Evolutionary conservation across 1,140 invertebrate genomes (phyloP), one percentile per base, ranked within the genome.

Genomic region (Drosophila prosaltans): DNA sequence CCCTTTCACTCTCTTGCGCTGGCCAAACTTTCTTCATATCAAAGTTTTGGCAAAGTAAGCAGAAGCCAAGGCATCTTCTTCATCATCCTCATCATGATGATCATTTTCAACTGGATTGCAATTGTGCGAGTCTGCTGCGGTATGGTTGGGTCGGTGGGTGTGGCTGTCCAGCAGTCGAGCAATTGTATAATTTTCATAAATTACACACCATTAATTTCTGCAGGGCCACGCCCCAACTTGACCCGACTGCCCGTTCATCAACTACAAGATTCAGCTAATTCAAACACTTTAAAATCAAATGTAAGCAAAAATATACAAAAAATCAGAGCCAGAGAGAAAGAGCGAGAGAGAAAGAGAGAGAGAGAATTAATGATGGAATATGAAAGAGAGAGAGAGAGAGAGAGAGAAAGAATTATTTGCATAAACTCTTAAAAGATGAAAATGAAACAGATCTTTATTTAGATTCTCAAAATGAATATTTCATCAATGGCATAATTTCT

Each of bases 141-240:
- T 39, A 39, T 61, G 45, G 32, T 16, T 57, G 73, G 58, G 57
- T 51, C 43, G 69, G 60, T 75, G 73, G 74, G 74, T 58, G 62
- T 78, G 68, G 75, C 68, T 26, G 45, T 51, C 45, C 41, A 43
- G 41, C 74, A 77, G 61, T 64, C 73, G 64, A 61, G 74, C 74
- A 77, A 77, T 77, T 77, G 74, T 78, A 78, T 78, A 78, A 78
- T 78, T 78, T 78, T 78, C 75, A 78, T 78, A 78, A 78, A 78
- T 72, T 72, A 78, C 69, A 74, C 74, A 48, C 74, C 75, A 78
- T 78, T 78, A 78, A 78, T 78, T 78, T 78, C 59, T 65, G 45
- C 71, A 68, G 75, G 61, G 24, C 59, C 66, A 36, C 74, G 30
- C 69, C 63, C 51, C n/a, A 21, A 11, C 8, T 9, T 8, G 39